phyloP scores from a whole-genome alignment of 2,113 vertebrate genomes.

The Amblyornis subalaris region DNA sequence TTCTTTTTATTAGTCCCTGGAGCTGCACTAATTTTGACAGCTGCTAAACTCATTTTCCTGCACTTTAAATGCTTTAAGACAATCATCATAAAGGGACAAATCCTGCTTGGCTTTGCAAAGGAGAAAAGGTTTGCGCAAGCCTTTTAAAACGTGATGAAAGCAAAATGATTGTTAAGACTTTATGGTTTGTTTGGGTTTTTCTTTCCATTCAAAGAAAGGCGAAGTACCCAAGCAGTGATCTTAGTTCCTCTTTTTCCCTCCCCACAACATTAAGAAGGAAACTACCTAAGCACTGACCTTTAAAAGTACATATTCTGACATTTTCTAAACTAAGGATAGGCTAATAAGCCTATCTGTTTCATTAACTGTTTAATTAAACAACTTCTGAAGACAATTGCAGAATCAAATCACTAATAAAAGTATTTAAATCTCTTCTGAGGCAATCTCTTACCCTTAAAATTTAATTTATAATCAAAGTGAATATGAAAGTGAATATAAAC shows the following conservation, averaged over 20 bases:
- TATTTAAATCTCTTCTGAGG: background rate
- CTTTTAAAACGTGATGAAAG: conserved; percentile 20
- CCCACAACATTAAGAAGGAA: background rate
- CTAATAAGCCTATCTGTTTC: background rate
- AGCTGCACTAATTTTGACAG: conserved; percentile 56
- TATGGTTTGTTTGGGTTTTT: conserved; percentile 45
- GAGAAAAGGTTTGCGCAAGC: background rate
- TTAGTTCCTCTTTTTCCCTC: background rate
- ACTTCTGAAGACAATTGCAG: background rate
- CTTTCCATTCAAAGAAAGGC: background rate
- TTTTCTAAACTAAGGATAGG: background rate
- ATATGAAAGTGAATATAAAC: background rate
- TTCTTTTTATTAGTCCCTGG: conserved; percentile 53
- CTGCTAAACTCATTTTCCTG: conserved; percentile 42
- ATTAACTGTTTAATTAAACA: background rate
- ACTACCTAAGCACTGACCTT: background rate
- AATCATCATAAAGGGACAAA: background rate
- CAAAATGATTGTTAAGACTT: conserved; percentile 1
- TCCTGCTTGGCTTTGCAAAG: background rate
- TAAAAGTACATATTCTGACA: background rate
- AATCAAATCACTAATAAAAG: background rate
- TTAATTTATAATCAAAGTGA: background rate
- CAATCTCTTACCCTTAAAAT: background rate
- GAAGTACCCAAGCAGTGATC: background rate
- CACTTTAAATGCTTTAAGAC: background rate